These are phyloP conservation scores for Pyrrhia umbra DNA, from an alignment of 2,888 invertebrate genomes.

Conservation along the genomic window DNA sequence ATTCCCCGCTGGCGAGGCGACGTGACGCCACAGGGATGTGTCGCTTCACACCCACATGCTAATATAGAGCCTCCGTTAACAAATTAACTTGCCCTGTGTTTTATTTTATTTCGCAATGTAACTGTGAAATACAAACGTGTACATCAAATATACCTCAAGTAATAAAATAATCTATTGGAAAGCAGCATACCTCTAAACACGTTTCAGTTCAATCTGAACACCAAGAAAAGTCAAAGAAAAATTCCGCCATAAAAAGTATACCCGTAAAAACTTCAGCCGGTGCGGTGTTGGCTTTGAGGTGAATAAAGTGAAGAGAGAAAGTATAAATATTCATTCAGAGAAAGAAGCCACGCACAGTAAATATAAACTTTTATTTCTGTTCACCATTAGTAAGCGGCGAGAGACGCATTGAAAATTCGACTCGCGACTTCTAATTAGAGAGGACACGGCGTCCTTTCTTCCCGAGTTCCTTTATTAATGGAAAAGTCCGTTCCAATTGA, in stretches of 20 bases:
- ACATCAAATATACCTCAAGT: not conserved
- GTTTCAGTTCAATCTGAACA: slow-evolving; percentile 68
- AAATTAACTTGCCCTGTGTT: slow-evolving; percentile 45
- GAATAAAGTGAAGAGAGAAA: slow-evolving; percentile 81
- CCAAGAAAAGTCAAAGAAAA: slow-evolving; percentile 76
- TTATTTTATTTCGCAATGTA: slow-evolving; percentile 24
- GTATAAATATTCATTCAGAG: slow-evolving; percentile 88
- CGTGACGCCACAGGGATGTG: slow-evolving; percentile 64
- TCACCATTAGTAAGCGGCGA: slow-evolving; percentile 79
- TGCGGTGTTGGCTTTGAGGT: slow-evolving; percentile 77
- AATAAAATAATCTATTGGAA: slow-evolving; percentile 36
- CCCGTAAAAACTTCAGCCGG: slow-evolving; percentile 77
- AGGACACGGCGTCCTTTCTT: slow-evolving; percentile 82
- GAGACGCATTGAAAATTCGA: slow-evolving; percentile 88
- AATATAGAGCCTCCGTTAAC: slow-evolving; percentile 45
- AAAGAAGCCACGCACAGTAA: slow-evolving; percentile 85
- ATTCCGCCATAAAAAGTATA: slow-evolving; percentile 78
- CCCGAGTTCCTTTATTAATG: slow-evolving; percentile 83
- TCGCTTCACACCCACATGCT: slow-evolving; percentile 55
- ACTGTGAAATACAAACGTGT: slow-evolving; percentile 2
- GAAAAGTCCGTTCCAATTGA: slow-evolving; percentile 85
- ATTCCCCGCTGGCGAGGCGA: slow-evolving; percentile 68
- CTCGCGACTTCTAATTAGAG: slow-evolving; percentile 88
- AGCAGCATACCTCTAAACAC: slow-evolving; percentile 62
- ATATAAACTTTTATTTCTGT: slow-evolving; percentile 89